Conservation (phyloP, 2,888 invertebrate genomes). For the Andrena flavipes region DNA sequence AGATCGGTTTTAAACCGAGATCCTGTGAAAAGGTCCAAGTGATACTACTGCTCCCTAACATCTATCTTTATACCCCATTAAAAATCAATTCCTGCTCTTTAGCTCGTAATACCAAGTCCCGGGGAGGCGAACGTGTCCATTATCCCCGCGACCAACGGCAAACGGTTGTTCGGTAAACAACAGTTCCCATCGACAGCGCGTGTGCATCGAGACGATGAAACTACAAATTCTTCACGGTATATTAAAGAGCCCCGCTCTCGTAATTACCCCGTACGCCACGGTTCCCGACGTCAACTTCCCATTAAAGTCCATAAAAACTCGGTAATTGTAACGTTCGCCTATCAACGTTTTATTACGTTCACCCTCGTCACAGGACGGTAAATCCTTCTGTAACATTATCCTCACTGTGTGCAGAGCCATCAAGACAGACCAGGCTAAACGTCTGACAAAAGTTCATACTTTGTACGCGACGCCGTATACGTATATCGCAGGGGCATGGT, state of each 20-base stretch:
- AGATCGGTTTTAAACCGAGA: not conserved
- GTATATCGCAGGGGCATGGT: constrained; percentile 51
- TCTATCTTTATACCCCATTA: constrained; percentile 1
- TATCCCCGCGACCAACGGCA: not conserved
- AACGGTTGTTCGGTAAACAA: constrained; percentile 6
- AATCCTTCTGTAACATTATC: constrained; percentile 41
- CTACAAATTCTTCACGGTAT: constrained; percentile 17
- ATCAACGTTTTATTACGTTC: constrained; percentile 46
- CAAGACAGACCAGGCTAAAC: constrained; percentile 18
- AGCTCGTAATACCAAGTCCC: not conserved
- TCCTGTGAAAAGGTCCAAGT: not conserved
- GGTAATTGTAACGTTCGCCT: constrained; percentile 52
- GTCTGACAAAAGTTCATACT: constrained; percentile 56
- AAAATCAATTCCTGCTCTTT: not conserved
- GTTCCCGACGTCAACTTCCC: constrained; percentile 8
- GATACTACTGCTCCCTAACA: not conserved
- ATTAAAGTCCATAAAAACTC: constrained; percentile 9
- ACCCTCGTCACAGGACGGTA: constrained; percentile 43
- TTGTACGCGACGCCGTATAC: constrained; percentile 43
- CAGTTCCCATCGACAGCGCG: constrained; percentile 31
- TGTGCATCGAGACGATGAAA: constrained; percentile 20
- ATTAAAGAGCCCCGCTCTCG: not conserved
- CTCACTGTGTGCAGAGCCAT: constrained; percentile 9
- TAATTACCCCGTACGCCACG: constrained; percentile 25
- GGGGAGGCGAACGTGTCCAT: not conserved